Conservation (phyloP, 1,140 invertebrate species). For the Halictus rubicundus region DNA sequence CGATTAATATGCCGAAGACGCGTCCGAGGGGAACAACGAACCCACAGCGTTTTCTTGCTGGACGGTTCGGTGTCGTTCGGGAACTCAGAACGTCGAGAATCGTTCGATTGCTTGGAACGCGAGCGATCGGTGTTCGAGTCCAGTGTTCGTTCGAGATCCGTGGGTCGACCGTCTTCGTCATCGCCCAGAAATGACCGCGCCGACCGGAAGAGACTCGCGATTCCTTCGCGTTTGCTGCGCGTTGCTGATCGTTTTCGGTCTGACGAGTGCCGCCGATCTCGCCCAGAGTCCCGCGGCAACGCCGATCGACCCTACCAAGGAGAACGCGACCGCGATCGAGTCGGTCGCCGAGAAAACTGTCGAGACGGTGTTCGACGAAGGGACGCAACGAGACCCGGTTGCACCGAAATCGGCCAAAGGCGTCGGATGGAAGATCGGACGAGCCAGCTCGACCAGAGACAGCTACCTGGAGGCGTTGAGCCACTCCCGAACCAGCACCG, state of each 20-base stretch:
- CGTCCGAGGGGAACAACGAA: conserved; percentile 34
- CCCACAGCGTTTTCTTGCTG: conserved; percentile 3
- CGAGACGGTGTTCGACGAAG: not conserved
- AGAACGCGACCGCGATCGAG: not conserved
- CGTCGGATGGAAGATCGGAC: conserved; percentile 31
- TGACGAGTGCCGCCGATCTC: not conserved
- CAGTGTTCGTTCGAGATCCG: not conserved
- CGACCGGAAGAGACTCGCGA: not conserved
- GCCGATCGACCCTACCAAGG: not conserved
- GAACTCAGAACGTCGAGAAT: not conserved
- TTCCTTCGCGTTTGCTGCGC: not conserved
- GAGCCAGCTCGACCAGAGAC: conserved; percentile 58
- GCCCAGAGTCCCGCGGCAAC: not conserved
- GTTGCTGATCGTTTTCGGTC: not conserved
- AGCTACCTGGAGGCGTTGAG: conserved; percentile 79
- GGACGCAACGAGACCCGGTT: not conserved
- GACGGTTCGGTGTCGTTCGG: conserved; percentile 1
- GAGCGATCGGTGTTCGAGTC: not conserved
- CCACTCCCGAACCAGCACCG: conserved; percentile 76
- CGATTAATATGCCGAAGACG: conserved; percentile 59
- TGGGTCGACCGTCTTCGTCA: not conserved
- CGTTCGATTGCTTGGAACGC: not conserved
- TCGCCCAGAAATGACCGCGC: not conserved
- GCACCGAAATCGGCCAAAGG: not conserved
- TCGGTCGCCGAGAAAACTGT: not conserved